Evolutionary conservation across 1,140 invertebrate species (phyloP).

Genomic region (Zaprionus tsacasi): DNA sequence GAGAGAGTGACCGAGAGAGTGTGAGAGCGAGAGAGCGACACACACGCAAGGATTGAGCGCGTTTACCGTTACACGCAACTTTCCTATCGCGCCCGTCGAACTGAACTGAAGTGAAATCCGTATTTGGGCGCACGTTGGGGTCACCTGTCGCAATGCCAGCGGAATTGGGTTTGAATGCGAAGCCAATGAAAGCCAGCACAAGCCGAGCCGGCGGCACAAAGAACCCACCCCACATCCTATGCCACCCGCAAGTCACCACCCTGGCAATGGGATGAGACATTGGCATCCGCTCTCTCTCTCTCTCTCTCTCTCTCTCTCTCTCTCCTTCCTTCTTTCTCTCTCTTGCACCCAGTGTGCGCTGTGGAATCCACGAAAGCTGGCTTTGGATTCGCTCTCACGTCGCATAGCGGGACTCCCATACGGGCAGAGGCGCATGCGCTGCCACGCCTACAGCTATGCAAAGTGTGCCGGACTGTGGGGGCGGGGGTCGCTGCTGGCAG

Average conservation of each 20-base stretch:
- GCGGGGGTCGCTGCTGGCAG: slow-evolving; percentile 33
- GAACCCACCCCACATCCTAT: slow-evolving; percentile 10
- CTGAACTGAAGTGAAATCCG: slow-evolving; percentile 55
- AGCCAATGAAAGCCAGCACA: slow-evolving; percentile 69
- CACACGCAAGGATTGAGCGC: slow-evolving; percentile 1
- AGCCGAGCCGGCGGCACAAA: slow-evolving; percentile 15
- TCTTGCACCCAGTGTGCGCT: slow-evolving; percentile 63
- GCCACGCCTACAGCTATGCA: slow-evolving; percentile 63
- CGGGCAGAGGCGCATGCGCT: slow-evolving; percentile 63
- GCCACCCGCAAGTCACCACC: slow-evolving; percentile 13
- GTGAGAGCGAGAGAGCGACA: background rate
- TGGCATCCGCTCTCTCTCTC: slow-evolving; percentile 41
- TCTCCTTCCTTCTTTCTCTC: background rate
- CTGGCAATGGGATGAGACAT: slow-evolving; percentile 13
- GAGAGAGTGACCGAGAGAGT: too few species aligned
- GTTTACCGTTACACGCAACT: slow-evolving; percentile 67
- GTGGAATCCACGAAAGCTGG: slow-evolving; percentile 60
- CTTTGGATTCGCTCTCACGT: slow-evolving; percentile 62
- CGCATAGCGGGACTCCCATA: slow-evolving; percentile 65
- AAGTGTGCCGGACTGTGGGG: slow-evolving; percentile 17
- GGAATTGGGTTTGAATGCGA: slow-evolving; percentile 72
- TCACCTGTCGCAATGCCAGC: slow-evolving; percentile 78
- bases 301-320: slow-evolving; percentile 7
- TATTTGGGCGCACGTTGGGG: slow-evolving; percentile 20
- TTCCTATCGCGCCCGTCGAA: slow-evolving; percentile 57